phyloP scores from a whole-genome alignment of 1,140 invertebrate species.

The Drosophila kohkoa region DNA sequence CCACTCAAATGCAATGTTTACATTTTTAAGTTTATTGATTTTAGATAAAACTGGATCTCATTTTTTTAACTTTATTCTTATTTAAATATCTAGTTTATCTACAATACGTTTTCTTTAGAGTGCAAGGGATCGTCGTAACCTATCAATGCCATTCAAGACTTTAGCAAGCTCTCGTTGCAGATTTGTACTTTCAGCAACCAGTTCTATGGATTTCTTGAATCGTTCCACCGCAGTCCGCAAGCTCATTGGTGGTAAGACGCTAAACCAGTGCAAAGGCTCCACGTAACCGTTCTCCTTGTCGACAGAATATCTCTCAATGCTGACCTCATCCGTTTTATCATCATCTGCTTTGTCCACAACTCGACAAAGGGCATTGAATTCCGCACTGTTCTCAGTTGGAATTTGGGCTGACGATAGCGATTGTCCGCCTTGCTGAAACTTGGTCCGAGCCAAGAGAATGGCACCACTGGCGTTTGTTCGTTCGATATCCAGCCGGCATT shows the following conservation, averaged over 20 bases:
- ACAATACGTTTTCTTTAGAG: constrained; percentile 6
- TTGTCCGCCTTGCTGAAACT: constrained; percentile 74
- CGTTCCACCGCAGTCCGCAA: constrained; percentile 87
- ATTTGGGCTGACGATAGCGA: constrained; percentile 73
- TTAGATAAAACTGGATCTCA: background rate
- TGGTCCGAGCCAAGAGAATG: constrained; percentile 73
- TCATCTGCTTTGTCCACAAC: constrained; percentile 32
- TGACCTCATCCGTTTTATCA: constrained; percentile 24
- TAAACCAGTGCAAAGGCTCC: constrained; percentile 90
- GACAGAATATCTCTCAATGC: constrained; percentile 51
- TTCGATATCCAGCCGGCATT: constrained; percentile 73
- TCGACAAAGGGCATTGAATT: constrained; percentile 76
- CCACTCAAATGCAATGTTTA: background rate
- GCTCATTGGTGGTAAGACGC: constrained; percentile 88
- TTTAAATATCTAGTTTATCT: constrained; percentile 14
- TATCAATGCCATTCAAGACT: constrained; percentile 58
- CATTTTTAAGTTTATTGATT: too few relatives aligned
- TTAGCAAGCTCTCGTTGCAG: constrained; percentile 86
- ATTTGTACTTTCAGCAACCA: constrained; percentile 87
- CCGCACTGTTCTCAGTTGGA: constrained; percentile 77
- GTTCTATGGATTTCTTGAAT: constrained; percentile 87
- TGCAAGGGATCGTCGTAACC: constrained; percentile 27
- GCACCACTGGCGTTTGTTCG: constrained; percentile 63
- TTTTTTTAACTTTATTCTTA: constrained; percentile 50
- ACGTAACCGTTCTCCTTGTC: constrained; percentile 73